A percentile compares a stretch with the other conserved stretches of the same genome.
These are phyloP conservation scores for Ephestia elutella DNA, from an alignment of 1,140 invertebrate genomes.

Conservation along the genomic window DNA sequence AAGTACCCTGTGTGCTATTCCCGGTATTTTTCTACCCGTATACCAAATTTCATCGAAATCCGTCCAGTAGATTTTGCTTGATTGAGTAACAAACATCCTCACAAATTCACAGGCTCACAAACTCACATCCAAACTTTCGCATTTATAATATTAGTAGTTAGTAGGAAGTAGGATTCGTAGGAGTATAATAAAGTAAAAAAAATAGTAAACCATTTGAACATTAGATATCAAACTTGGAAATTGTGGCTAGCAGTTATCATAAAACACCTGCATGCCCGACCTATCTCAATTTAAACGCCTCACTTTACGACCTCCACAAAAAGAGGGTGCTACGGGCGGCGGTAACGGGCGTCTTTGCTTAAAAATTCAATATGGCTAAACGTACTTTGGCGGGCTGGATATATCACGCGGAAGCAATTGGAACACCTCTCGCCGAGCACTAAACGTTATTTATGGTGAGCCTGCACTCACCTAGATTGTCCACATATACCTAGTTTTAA, in stretches of 20 bases:
- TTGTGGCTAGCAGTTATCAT: not conserved
- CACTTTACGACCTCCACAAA: slow-evolving; percentile 29
- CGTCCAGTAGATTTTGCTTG: too few species aligned
- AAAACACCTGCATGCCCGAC: slow-evolving; percentile 23
- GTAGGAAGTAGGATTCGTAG: too few species aligned
- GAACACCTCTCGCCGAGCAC: slow-evolving; percentile 57
- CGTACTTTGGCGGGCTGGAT: slow-evolving; percentile 46
- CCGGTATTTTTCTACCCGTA: too few species aligned
- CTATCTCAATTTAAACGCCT: slow-evolving; percentile 37
- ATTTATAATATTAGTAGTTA: too few species aligned
- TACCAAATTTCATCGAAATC: too few species aligned
- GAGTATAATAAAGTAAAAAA: too few species aligned
- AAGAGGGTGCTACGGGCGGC: slow-evolving; percentile 16
- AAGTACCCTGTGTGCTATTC: too few species aligned
- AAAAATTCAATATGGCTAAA: slow-evolving; percentile 62
- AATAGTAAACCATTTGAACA: too few species aligned
- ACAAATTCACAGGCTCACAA: too few species aligned
- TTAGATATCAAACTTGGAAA: too few species aligned
- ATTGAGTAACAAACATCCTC: too few species aligned
- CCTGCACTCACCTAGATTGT: slow-evolving; percentile 58
- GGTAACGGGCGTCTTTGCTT: slow-evolving; percentile 38
- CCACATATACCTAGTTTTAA: slow-evolving; percentile 50
- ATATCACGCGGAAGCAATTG: slow-evolving; percentile 68
- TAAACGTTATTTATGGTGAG: slow-evolving; percentile 70
- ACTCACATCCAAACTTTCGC: too few species aligned